Evolutionary conservation across 2,888 invertebrate genomes (phyloP).

Genomic region (Acrobasis suavella): DNA sequence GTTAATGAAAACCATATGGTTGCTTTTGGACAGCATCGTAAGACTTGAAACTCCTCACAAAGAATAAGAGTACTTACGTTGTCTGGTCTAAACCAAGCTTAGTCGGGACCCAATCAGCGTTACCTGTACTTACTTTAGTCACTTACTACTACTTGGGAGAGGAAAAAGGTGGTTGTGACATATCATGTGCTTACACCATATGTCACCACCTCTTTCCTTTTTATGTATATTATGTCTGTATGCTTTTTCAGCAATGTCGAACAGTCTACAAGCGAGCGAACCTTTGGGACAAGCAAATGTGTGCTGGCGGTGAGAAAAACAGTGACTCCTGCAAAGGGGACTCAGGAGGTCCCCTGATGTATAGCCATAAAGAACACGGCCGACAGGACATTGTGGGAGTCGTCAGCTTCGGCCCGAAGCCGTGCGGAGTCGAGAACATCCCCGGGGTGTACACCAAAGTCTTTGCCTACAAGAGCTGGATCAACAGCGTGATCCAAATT

Average conservation of each 20-base stretch:
- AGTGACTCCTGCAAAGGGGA: conserved; percentile 85
- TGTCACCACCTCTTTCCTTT: too few species aligned
- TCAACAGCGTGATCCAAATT: conserved; percentile 59
- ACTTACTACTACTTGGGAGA: too few species aligned
- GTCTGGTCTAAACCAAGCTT: too few species aligned
- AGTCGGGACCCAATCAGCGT: too few species aligned
- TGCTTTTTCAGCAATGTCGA: conserved; percentile 42
- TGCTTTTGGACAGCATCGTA: too few species aligned
- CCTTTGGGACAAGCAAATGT: conserved; percentile 62
- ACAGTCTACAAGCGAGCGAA: conserved; percentile 35
- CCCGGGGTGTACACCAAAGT: conserved; percentile 86
- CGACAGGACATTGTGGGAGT: conserved; percentile 62
- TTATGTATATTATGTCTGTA: too few species aligned
- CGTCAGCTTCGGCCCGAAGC: conserved; percentile 84
- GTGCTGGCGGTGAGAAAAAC: conserved; percentile 81
- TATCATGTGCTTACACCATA: too few species aligned
- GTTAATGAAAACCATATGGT: too few species aligned
- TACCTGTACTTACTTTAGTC: too few species aligned
- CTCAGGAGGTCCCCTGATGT: conserved; percentile 85
- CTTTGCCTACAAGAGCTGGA: conserved; percentile 82
- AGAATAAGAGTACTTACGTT: too few species aligned
- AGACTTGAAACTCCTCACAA: too few species aligned
- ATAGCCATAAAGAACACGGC: conserved; percentile 38
- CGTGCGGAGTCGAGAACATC: conserved; percentile 82
- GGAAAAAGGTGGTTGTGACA: too few species aligned